phyloP scores from a whole-genome alignment of 1,140 invertebrate species.

The Lasioglossum albipes region DNA sequence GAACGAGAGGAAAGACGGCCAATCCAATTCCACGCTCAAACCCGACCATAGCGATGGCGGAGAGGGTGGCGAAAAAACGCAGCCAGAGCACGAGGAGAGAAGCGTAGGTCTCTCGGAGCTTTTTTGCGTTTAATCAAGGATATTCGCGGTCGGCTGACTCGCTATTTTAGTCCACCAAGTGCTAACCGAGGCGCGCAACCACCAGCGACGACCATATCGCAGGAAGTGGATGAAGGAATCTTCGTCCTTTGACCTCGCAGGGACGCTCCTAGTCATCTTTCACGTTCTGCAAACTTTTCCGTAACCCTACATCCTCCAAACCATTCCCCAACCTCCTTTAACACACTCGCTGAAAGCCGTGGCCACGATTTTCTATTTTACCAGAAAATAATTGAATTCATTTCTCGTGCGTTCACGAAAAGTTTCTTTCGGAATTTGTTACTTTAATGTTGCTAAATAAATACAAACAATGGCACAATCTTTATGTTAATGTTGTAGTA shows the following conservation, averaged over 20 bases:
- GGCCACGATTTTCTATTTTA: no score
- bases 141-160: slow-evolving; percentile 73
- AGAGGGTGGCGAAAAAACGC: slow-evolving; percentile 65
- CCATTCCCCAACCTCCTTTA: no score
- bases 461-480: no score
- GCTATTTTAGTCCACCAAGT: slow-evolving; percentile 67
- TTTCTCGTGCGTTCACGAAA: no score
- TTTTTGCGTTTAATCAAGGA: slow-evolving; percentile 77
- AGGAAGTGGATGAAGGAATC: slow-evolving; percentile 66
- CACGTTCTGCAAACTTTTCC: not conserved
- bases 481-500: no score
- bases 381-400: no score
- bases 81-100: slow-evolving; percentile 51
- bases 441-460: no score
- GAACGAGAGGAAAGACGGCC: slow-evolving; percentile 56
- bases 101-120: slow-evolving; percentile 49
- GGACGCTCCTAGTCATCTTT: slow-evolving; percentile 18
- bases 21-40: slow-evolving; percentile 66
- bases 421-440: no score
- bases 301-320: no score
- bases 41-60: slow-evolving; percentile 60
- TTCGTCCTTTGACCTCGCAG: slow-evolving; percentile 60
- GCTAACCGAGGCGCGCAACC: slow-evolving; percentile 64
- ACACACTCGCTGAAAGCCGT: no score
- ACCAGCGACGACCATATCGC: slow-evolving; percentile 59